A percentile compares a stretch with the other conserved stretches of the same genome.
These are phyloP conservation scores for Linepithema humile DNA, from an alignment of 1,140 invertebrate genomes.

Conservation along the genomic window DNA sequence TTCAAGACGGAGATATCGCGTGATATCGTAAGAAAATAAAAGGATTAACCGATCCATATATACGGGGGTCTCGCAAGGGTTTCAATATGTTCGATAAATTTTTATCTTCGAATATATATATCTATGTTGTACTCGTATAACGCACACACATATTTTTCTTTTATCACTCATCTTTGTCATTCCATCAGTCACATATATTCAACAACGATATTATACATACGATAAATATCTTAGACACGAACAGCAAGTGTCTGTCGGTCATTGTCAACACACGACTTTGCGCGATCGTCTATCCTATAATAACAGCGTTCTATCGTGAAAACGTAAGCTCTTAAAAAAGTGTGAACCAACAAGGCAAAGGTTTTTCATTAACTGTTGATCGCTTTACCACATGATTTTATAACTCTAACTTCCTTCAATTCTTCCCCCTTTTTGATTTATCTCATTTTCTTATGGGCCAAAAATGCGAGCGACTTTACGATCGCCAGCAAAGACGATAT, in stretches of 20 bases:
- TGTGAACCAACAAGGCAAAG: constrained; percentile 52
- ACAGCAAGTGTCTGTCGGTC: constrained; percentile 54
- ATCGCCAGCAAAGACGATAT: background rate
- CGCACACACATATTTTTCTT: constrained; percentile 8
- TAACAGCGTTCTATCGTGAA: constrained; percentile 36
- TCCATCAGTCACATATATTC: constrained; percentile 51
- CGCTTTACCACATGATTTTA: constrained; percentile 57
- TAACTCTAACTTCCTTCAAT: constrained; percentile 21
- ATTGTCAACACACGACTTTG: constrained; percentile 26
- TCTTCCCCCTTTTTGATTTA: constrained; percentile 29
- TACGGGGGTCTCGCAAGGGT: background rate
- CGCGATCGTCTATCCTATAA: constrained; percentile 9
- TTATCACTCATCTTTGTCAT: background rate
- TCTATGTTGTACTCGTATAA: background rate
- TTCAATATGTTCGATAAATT: background rate
- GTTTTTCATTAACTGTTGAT: constrained; percentile 13
- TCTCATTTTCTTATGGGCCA: background rate
- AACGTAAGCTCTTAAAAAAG: constrained; percentile 56
- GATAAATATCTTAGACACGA: constrained; percentile 68
- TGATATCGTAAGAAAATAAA: background rate
- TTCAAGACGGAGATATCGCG: background rate
- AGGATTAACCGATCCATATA: background rate
- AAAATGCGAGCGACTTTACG: background rate
- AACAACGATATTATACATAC: constrained; percentile 53
- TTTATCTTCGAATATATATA: background rate